Conservation (phyloP, 2,888 invertebrate species). For the Athalia circularis region DNA sequence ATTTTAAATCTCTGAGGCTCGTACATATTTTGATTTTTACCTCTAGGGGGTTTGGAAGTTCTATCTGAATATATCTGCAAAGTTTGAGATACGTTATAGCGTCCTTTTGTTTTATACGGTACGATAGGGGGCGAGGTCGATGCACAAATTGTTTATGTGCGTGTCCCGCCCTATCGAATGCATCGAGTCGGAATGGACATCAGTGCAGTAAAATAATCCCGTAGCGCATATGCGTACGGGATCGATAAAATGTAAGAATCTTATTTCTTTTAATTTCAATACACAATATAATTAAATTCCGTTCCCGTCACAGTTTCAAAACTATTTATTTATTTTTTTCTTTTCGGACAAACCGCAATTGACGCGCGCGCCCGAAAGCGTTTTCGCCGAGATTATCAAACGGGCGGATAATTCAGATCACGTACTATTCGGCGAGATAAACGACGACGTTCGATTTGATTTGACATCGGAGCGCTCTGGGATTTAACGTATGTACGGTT, state of each 20-base stretch:
- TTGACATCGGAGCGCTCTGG: neutral
- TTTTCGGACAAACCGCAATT: too few species aligned
- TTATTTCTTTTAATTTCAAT: too few species aligned
- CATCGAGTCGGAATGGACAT: constrained; percentile 65
- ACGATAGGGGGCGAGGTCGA: constrained; percentile 71
- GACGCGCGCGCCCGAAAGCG: too few species aligned
- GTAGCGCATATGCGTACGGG: too few species aligned
- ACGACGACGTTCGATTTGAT: constrained; percentile 37
- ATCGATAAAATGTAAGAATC: too few species aligned
- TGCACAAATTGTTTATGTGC: constrained; percentile 72
- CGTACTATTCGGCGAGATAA: constrained; percentile 34
- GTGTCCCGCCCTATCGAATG: constrained; percentile 72
- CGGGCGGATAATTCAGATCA: neutral
- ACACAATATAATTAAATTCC: too few species aligned
- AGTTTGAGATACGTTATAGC: constrained; percentile 15
- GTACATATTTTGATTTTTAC: constrained; percentile 37
- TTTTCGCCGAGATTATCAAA: too few species aligned
- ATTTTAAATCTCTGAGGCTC: constrained; percentile 40
- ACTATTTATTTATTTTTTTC: too few species aligned
- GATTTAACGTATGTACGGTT: neutral
- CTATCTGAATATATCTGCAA: constrained; percentile 3
- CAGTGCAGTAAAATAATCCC: neutral
- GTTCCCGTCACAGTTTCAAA: too few species aligned
- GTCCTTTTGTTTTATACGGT: constrained; percentile 65
- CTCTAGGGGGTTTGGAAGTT: constrained; percentile 31